Base-by-base conservation (phyloP, 1,140 invertebrate genomes). In the Caenorhabditis briggsae region DNA sequence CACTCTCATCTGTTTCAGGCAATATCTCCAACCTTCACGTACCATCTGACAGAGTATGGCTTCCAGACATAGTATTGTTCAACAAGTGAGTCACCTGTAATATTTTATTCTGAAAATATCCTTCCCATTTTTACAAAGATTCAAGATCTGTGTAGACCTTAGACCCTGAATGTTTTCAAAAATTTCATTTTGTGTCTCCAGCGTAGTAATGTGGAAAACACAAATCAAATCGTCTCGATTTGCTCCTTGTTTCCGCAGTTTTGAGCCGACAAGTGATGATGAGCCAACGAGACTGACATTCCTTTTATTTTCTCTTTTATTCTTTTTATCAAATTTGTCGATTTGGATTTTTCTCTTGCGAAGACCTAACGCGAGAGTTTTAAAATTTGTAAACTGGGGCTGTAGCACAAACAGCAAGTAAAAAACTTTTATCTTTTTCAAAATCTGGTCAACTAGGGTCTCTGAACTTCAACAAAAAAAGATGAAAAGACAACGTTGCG, bases 11-110 rank as follows among this genome's bases (percentile, higher is more conserved):
- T 33, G 33, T 53, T 78, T 55, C 48, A 86, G 84, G 84, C 7
- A 87, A 87, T 25, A 84, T 87, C 23, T 78, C 86, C 18, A 83
- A 87, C 25, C 48, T 87, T 59, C 86, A 87, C 84, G 94, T 99
- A 88, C 96, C 97, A 25, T 96, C 97, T 23, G 97, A 98, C 93
- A 97, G 98, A 95, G 97, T 99, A 74, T 99, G 98, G 98, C 98
- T 98, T 93, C 98, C 98, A 6, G 98, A 99, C 93, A 98, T 99
- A 90, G 98, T 99, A 46, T 94, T 99, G 59, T 99, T 99, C 93
- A 99, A 99, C 94, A 99, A 99, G 97, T 98, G 94, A 95, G 95
- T 95, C 3, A 50, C 0, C 12, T 25, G 11, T 5, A 48, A 14
- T 23, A n/a, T 3, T 48, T 48, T 23, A n/a, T 41, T 23, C 16